Conservation (phyloP, 2,113 vertebrate genomes). For the Arvicanthis niloticus region DNA sequence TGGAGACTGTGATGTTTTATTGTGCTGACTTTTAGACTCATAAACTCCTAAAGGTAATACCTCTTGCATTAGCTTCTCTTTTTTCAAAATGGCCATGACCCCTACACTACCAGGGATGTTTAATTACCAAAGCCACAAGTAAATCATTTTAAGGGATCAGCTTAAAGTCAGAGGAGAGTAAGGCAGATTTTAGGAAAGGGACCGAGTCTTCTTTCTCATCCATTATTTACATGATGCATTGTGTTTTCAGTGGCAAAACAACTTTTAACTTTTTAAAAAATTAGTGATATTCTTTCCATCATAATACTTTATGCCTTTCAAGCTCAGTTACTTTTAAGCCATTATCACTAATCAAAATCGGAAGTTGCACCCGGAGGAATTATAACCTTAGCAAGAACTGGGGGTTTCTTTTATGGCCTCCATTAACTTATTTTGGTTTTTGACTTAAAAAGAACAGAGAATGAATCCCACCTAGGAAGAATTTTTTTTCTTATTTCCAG, state of each 20-base stretch:
- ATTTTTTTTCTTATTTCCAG: slow-evolving; percentile 20
- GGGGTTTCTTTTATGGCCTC: not conserved
- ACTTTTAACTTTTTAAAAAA: slow-evolving; percentile 16
- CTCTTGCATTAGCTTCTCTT: not conserved
- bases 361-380: not conserved
- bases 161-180: not conserved
- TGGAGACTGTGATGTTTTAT: slow-evolving; percentile 57
- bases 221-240: not conserved
- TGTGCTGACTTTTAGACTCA: slow-evolving; percentile 60
- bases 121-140: slow-evolving; percentile 16
- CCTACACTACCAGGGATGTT: slow-evolving; percentile 1
- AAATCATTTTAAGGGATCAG: not conserved
- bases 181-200: not conserved
- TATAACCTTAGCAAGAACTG: not conserved
- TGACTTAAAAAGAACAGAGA: not conserved
- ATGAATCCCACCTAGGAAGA: slow-evolving; percentile 11
- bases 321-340: slow-evolving; percentile 45
- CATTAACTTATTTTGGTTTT: not conserved
- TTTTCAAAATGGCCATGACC: not conserved
- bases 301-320: not conserved
- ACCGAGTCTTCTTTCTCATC: not conserved
- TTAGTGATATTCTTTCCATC: not conserved
- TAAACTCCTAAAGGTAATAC: slow-evolving; percentile 52
- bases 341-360: slow-evolving; percentile 50
- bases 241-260: not conserved